Base-by-base conservation (phyloP, 2,888 invertebrate species). In the Germaria angustata region DNA sequence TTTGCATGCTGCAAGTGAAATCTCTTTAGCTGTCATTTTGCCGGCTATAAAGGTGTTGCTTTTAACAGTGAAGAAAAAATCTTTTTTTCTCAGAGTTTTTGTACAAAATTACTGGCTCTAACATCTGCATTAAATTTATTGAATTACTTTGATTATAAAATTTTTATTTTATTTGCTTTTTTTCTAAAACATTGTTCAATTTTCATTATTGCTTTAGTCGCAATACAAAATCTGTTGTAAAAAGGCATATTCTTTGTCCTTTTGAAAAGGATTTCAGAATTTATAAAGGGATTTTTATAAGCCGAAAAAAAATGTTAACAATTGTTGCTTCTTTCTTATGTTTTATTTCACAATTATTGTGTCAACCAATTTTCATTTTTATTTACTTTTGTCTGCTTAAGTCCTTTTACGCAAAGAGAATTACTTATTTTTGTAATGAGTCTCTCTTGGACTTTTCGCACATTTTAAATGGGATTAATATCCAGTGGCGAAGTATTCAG, bases 401-500 rank as follows among this genome's bases (percentile, higher is more conserved):
- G 39, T 9, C 34, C 44, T 75, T 69, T 22, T 24, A 39, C 17
- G 17, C 36, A 9, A 17, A 13, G 8, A 24, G 17, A 17, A n/a
- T 39, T 24, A 28, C n/a, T 11, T 49, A n/a, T 20, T 61, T 46
- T 51, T 20, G 5, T 24, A 51, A 1, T 51, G 83, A 87, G 77
- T 66, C 75, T 61, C 57, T 51, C 11, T 51, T 44, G 80, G 65
- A 75, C 80, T 87, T 86, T 87, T 88, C 86, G 85, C 86, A 87
- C 87, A 87, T 88, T 87, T 87, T 86, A 87, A 86, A 86, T 85
- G 84, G 89, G 88, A 88, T 88, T 88, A 87, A 86, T 84, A 80
- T 82, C 82, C 85, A 81, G 84, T 78, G 82, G 86, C 39, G 78
- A 78, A 51, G 76, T 71, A 72, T 57, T 75, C 82, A 75, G 20